A percentile compares a stretch with the other conserved stretches of the same genome.
Evolutionary conservation across 2,888 invertebrate species (phyloP).

Genomic region (Artemia sp.): DNA sequence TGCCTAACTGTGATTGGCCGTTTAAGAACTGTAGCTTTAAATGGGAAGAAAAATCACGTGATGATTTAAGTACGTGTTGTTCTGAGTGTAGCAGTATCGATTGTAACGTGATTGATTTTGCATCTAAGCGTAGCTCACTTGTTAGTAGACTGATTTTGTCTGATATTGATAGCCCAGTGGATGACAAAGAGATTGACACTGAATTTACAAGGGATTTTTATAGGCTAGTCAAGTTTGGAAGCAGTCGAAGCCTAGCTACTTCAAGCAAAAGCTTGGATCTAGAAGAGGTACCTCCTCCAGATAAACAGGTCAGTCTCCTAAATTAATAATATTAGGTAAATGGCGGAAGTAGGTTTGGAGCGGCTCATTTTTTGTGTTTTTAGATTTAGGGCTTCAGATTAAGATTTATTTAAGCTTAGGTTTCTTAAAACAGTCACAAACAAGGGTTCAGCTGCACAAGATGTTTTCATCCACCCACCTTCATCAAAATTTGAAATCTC

Average conservation of each 20-base stretch:
- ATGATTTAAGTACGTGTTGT: constrained; percentile 23
- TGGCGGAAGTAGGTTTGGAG: too few relatives aligned
- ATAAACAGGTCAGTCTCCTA: constrained; percentile 37
- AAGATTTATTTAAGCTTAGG: too few relatives aligned
- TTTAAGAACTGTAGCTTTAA: constrained; percentile 1
- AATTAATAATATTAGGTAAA: not conserved
- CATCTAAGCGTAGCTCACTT: constrained; percentile 11
- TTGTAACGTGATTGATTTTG: constrained; percentile 21
- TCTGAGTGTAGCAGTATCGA: constrained; percentile 23
- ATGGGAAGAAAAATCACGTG: constrained; percentile 21
- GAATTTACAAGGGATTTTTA: constrained; percentile 65
- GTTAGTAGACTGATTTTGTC: constrained; percentile 3
- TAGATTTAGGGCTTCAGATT: too few relatives aligned
- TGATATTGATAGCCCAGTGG: constrained; percentile 11
- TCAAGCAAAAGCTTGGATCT: constrained; percentile 30
- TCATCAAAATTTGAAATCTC: too few relatives aligned
- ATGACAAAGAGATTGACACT: constrained; percentile 23
- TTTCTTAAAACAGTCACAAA: too few relatives aligned
- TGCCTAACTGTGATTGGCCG: constrained; percentile 3
- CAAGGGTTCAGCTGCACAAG: too few relatives aligned
- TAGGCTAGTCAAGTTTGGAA: constrained; percentile 59
- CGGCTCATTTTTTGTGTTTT: too few relatives aligned
- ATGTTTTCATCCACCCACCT: too few relatives aligned
- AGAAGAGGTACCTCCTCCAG: constrained; percentile 32
- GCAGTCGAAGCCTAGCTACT: constrained; percentile 57